These are phyloP conservation scores for Dendronephthya gigantea DNA, from an alignment of 64 coral and sea anemone species.

Conservation along the genomic window DNA sequence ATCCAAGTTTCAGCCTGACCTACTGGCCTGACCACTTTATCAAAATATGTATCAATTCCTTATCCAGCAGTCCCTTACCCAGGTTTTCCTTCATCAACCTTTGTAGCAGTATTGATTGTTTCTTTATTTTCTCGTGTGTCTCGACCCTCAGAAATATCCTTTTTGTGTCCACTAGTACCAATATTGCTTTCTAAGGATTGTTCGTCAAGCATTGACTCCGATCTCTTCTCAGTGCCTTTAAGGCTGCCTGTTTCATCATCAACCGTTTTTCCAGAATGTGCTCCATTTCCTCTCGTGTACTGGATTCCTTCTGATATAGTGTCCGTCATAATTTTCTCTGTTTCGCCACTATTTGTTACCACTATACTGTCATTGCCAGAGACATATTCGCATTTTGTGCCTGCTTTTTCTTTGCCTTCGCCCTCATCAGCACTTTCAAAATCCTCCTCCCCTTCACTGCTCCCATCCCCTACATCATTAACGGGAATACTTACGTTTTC, in stretches of 20 bases:
- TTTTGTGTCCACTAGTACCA: neutral
- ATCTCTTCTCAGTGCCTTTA: neutral
- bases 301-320: neutral
- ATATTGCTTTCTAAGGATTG: neutral
- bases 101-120: too few relatives aligned
- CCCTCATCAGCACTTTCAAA: constrained; percentile 99
- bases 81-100: too few relatives aligned
- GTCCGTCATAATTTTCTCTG: neutral
- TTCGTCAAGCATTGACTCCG: neutral
- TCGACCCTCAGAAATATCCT: too few relatives aligned
- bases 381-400: neutral
- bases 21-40: too few relatives aligned
- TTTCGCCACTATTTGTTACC: neutral
- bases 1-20: too few relatives aligned
- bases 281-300: neutral
- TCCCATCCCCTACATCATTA: constrained; percentile 20
- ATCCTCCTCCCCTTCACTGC: constrained; percentile 79
- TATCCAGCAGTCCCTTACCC: too few relatives aligned
- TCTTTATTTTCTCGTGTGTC: too few relatives aligned
- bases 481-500: constrained; percentile 1
- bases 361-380: neutral
- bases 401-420: constrained; percentile 35
- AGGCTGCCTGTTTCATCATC: neutral
- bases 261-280: neutral
- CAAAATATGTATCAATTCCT: too few relatives aligned